A percentile compares a stretch with the other conserved stretches of the same genome.
Evolutionary conservation across 2,888 invertebrate species (phyloP).

Genomic region (Lasioglossum lativentre): DNA sequence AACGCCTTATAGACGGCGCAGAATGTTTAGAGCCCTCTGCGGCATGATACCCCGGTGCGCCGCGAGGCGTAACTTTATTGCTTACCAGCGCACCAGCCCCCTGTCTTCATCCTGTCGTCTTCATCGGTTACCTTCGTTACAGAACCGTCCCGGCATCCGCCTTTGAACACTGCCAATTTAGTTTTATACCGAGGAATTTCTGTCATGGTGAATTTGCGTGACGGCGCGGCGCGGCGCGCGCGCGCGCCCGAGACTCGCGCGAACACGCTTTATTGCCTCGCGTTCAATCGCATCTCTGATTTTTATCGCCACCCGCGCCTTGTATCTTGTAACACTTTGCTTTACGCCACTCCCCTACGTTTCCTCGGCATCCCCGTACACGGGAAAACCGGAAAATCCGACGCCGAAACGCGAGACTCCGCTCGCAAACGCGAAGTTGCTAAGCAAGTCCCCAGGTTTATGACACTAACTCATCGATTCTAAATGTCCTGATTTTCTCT

Average conservation of each 20-base stretch:
- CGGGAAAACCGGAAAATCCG: not conserved
- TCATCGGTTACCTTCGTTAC: slow-evolving; percentile 53
- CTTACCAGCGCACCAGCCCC: slow-evolving; percentile 55
- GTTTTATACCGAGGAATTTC: slow-evolving; percentile 30
- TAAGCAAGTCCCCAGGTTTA: not conserved
- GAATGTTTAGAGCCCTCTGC: slow-evolving; percentile 69
- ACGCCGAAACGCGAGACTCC: not conserved
- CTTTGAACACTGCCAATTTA: slow-evolving; percentile 25
- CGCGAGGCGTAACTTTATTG: slow-evolving; percentile 67
- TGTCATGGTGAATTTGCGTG: slow-evolving; percentile 28
- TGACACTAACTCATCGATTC: not conserved
- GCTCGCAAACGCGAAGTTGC: not conserved
- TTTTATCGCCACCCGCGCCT: slow-evolving; percentile 14
- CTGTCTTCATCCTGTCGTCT: slow-evolving; percentile 43
- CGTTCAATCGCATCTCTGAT: slow-evolving; percentile 10
- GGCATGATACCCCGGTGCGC: slow-evolving; percentile 61
- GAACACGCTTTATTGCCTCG: slow-evolving; percentile 2
- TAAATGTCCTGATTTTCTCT: not conserved
- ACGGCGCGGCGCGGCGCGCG: not conserved
- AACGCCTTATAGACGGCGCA: slow-evolving; percentile 71
- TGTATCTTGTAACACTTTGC: slow-evolving; percentile 11
- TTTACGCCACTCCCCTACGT: not conserved
- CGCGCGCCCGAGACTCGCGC: not conserved
- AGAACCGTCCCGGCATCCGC: slow-evolving; percentile 1
- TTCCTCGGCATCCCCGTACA: not conserved